Conservation (phyloP, 1,140 invertebrate species). For the Trichonephila clavipes region DNA sequence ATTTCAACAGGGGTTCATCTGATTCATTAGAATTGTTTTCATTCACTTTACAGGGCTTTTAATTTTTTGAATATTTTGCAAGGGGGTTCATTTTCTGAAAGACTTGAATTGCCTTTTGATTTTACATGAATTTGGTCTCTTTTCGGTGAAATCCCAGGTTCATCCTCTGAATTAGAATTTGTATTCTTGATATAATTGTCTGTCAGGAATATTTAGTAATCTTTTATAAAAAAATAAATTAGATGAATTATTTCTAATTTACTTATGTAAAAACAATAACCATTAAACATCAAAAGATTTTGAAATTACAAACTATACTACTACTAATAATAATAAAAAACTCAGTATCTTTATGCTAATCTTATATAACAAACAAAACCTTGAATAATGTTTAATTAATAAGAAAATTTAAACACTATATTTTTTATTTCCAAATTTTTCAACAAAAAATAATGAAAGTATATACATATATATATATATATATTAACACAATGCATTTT, state of each 20-base stretch:
- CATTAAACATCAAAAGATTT: background rate
- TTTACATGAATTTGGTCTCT: background rate
- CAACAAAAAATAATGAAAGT: too few relatives aligned
- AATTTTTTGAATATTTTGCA: background rate
- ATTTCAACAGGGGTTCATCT: slow-evolving; percentile 34
- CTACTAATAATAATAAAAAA: too few relatives aligned
- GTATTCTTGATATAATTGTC: background rate
- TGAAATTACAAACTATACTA: too few relatives aligned
- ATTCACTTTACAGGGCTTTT: background rate
- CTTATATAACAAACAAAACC: too few relatives aligned
- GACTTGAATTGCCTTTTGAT: background rate
- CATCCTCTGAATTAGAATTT: background rate
- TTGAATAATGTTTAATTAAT: too few relatives aligned
- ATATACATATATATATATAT: too few relatives aligned
- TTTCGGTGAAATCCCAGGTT: background rate
- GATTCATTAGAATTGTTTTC: background rate
- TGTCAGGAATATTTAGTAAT: background rate
- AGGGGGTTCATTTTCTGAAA: slow-evolving; percentile 24
- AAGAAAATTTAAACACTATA: too few relatives aligned
- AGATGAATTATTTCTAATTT: background rate
- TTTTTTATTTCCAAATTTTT: too few relatives aligned
- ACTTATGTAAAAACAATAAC: background rate
- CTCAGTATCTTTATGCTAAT: too few relatives aligned
- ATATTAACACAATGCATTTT: too few relatives aligned
- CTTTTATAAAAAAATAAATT: background rate